phyloP scores from a whole-genome alignment of 2,797 vertebrate species.

The Pelochelys cantorii region DNA sequence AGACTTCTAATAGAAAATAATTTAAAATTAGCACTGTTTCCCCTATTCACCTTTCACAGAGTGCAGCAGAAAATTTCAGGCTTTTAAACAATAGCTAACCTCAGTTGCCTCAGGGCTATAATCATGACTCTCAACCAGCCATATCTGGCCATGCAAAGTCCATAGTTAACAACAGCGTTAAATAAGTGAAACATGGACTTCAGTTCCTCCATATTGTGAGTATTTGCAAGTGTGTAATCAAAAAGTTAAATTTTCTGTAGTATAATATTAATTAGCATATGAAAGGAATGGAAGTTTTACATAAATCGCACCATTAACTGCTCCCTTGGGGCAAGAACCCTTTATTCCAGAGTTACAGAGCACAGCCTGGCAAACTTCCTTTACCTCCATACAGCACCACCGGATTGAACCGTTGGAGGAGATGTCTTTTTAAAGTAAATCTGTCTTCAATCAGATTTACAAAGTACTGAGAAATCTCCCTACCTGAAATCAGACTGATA shows the following conservation, averaged over 20 bases:
- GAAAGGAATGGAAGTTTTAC: not conserved
- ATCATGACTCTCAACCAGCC: not conserved
- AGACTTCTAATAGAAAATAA: not conserved
- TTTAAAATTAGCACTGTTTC: not conserved
- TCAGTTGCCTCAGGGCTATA: not conserved
- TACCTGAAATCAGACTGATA: no score
- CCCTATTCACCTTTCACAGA: not conserved
- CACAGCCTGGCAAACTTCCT: not conserved
- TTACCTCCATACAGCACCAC: not conserved
- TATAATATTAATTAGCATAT: not conserved
- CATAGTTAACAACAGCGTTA: not conserved
- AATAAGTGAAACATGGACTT: not conserved
- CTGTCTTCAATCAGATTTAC: no score
- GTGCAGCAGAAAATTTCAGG: not conserved
- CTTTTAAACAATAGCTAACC: not conserved
- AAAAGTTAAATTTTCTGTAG: not conserved
- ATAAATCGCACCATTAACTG: no score
- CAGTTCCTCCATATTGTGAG: no score
- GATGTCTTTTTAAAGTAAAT: not conserved
- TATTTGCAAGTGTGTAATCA: not conserved
- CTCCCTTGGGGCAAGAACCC: not conserved
- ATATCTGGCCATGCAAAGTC: not conserved
- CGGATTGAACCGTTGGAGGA: not conserved
- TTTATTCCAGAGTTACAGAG: fast-evolving
- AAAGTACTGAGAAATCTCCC: no score